phyloP scores from a whole-genome alignment of 2,113 vertebrate genomes.

The Crypturellus undulatus region DNA sequence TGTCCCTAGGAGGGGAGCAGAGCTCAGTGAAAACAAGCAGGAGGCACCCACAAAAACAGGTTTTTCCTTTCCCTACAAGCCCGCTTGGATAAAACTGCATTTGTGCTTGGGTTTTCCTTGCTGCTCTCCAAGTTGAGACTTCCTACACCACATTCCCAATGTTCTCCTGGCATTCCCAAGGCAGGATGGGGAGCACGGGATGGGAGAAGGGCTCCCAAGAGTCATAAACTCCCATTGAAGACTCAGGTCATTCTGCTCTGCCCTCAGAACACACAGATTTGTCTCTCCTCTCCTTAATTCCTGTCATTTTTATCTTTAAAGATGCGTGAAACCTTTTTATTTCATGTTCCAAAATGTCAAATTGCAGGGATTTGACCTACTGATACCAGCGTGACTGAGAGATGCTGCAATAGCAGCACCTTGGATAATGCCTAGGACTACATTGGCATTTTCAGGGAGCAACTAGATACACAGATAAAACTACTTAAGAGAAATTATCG shows the following conservation, averaged over 20 bases:
- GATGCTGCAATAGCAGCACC: background rate
- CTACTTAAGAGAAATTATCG: background rate
- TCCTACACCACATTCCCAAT: background rate
- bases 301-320: background rate
- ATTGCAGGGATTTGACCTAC: background rate
- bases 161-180: background rate
- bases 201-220: background rate
- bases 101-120: background rate
- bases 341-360: background rate
- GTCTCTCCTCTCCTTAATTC: background rate
- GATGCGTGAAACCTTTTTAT: background rate
- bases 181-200: background rate
- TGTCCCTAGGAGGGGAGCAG: too few species aligned
- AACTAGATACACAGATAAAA: background rate
- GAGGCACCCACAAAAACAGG: too few species aligned
- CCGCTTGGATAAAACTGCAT: background rate
- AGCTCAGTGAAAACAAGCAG: background rate
- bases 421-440: background rate
- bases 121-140: background rate
- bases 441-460: background rate
- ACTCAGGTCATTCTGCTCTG: background rate
- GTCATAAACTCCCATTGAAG: background rate
- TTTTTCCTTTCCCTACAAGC: background rate
- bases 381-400: background rate
- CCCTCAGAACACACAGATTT: background rate